Evolutionary conservation across 92 coral and sea anemone genomes (phyloP), one percentile per base, ranked within the genome.

Genomic region (Actinostola sp.): DNA sequence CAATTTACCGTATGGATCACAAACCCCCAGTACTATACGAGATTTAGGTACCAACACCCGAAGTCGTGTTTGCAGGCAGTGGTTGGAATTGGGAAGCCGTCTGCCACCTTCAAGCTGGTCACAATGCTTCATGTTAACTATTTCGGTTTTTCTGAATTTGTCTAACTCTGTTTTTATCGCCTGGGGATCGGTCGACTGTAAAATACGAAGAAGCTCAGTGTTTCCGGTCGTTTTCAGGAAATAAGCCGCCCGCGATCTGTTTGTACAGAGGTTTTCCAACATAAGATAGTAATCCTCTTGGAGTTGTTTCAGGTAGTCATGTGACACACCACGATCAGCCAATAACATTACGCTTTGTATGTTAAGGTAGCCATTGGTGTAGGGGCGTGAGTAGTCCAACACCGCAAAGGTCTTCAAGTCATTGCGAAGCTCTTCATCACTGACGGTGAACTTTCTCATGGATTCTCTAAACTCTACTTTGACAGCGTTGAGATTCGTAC

Each of bases 261-360:
- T 76, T 42, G 71, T 41, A 52, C 86, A 67, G 60, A 93, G 82
- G 53, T 86, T 84, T 32, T 74, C 70, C 57, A 93, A 50, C 65
- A 80, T 75, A 23, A 64, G 20, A 38, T 91, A 92, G 70, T 87
- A 93, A 33, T 85, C 85, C 34, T 80, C 84, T 67, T 93, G 98
- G 24, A 91, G 89, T 45, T 76, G 73, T 35, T 65, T 82, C 24
- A 93, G 91, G 48, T 85, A 89, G 41, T 78, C 81, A 42, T 71
- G 94, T 70, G 85, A 67, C 67, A 93, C 93, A 14, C 98, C 98
- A 26, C 88, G 83, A 63, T 89, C 97, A 31, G 97, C 96, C 82
- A 93, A 78, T 66, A 93, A 86, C 94, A 88, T 84, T 3, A 77
- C 93, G 63, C 73, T 88, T 66, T 93, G 98, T 39, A 87, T 82